Conservation (phyloP, 2,888 invertebrate species). For the Druceiella hillmani region DNA sequence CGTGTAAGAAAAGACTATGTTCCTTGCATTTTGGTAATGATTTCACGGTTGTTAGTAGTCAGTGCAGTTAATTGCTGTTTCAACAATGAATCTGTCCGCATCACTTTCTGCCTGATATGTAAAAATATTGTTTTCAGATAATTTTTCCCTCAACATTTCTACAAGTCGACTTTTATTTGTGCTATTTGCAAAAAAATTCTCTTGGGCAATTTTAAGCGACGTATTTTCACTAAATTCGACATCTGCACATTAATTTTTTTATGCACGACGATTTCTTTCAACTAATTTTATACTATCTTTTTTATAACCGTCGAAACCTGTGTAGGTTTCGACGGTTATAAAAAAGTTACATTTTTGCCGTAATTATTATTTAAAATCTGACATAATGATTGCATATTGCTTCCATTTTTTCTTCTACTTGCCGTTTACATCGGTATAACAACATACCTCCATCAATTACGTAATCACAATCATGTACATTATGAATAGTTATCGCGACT, state of each 20-base stretch:
- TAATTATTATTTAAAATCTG: constrained; percentile 14
- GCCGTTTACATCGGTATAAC: constrained; percentile 15
- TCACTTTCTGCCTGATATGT: constrained; percentile 15
- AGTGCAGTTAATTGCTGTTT: too few relatives aligned
- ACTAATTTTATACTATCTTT: constrained; percentile 12
- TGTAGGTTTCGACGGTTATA: too few relatives aligned
- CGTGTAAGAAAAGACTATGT: too few relatives aligned
- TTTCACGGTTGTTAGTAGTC: constrained; percentile 5
- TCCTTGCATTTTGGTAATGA: constrained; percentile 7
- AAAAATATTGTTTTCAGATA: constrained; percentile 16
- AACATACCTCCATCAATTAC: constrained; percentile 16
- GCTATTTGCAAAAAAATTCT: constrained; percentile 17
- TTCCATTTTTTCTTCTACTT: constrained; percentile 15
- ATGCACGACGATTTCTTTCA: constrained; percentile 13
- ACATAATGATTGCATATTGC: constrained; percentile 13
- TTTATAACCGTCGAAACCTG: constrained; percentile 15
- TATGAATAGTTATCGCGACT: too few relatives aligned
- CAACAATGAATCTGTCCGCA: constrained; percentile 6
- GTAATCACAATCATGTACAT: constrained; percentile 12
- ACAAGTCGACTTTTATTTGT: constrained; percentile 18
- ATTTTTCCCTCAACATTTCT: constrained; percentile 16
- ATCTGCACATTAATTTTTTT: constrained; percentile 12
- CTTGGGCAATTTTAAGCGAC: constrained; percentile 16
- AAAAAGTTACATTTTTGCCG: constrained; percentile 9
- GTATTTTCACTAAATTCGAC: constrained; percentile 15